Evolutionary conservation across 2,888 invertebrate genomes (phyloP), one percentile per base, ranked within the genome.

Genomic region (Calliphora vomitoria): DNA sequence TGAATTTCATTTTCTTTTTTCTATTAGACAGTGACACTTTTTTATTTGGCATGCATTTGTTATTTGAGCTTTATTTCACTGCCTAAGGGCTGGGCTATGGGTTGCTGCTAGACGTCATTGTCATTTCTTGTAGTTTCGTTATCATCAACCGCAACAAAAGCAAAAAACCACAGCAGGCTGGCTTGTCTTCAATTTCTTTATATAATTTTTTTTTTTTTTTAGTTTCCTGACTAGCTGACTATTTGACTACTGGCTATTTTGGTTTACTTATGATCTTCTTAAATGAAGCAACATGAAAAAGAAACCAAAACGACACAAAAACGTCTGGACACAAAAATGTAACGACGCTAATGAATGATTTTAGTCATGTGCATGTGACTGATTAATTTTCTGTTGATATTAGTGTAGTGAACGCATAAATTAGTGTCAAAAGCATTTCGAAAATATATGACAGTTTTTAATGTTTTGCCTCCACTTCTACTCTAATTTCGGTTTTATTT

Each of bases 101-200:
- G 38, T 47, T 66, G 50, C 53, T 68, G 90, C 90, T 88, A 90
- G 90, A 89, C 89, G 90, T 89, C 91, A 88, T 88, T 89, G 78
- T 89, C 90, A 87, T 90, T 90, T 90, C 89, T 89, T 90, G 89
- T 88, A 89, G 89, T 87, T 89, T 90, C 89, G 90, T 89, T 89
- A 88, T 71, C 74, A 88, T 44, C 80, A 81, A 69, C 74, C 86
- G 66, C 81, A 86, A 53, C 18, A 60, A 76, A 58, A 68, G 55
- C 38, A 55, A 50, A n/a, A 35, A 62, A 58, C 20, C 58, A 20
- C 18, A 75, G 68, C 60, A 87, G 74, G 68, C 79, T 82, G 53
- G 79, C 58, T 76, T 76, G 38, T 25, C 41, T 64, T 31, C 76
- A 69, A 74, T 58, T 85, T 47, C n/a, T 76, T 15, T 35, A 35